Percentiles rank a stretch among this genome's conserved stretches.
Evolutionary conservation across 1,140 invertebrate species (phyloP).

Genomic region (Berghia stephanieae): DNA sequence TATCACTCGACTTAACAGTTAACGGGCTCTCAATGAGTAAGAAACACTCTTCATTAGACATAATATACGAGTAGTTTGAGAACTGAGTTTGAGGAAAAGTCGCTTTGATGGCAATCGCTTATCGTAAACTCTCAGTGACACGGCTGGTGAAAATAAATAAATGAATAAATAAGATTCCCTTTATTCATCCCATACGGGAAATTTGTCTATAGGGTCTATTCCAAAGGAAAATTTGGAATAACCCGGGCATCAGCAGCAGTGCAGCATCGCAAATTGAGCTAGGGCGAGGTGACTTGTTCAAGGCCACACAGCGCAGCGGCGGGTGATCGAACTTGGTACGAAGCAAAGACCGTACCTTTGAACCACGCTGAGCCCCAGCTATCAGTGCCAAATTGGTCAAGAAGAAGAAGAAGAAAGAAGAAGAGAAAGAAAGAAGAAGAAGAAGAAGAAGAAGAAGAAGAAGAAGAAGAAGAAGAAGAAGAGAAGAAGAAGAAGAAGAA

Average conservation of each 20-base stretch:
- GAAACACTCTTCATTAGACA: neutral
- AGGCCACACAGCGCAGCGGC: too few relatives aligned
- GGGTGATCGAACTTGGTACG: too few relatives aligned
- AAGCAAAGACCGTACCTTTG: neutral
- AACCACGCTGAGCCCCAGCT: neutral
- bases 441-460: neutral
- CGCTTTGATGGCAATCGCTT: neutral
- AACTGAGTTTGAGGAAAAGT: neutral
- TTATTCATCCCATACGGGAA: too few relatives aligned
- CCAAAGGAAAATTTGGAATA: too few relatives aligned
- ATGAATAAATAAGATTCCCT: too few relatives aligned
- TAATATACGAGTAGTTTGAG: neutral
- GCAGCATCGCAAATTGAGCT: too few relatives aligned
- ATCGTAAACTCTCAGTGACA: neutral
- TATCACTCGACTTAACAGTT: neutral
- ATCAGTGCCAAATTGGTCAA: neutral
- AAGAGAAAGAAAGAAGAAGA: neutral
- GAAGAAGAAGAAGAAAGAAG: neutral
- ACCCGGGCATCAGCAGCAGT: too few relatives aligned
- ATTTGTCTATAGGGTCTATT: too few relatives aligned
- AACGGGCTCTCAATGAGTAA: neutral
- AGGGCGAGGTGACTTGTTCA: too few relatives aligned
- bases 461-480: conserved; percentile 6
- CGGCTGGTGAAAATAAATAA: neutral
- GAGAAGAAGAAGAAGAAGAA: conserved; percentile 6